Evolutionary conservation across 2,888 invertebrate species (phyloP).

Genomic region (Plebejus anna): DNA sequence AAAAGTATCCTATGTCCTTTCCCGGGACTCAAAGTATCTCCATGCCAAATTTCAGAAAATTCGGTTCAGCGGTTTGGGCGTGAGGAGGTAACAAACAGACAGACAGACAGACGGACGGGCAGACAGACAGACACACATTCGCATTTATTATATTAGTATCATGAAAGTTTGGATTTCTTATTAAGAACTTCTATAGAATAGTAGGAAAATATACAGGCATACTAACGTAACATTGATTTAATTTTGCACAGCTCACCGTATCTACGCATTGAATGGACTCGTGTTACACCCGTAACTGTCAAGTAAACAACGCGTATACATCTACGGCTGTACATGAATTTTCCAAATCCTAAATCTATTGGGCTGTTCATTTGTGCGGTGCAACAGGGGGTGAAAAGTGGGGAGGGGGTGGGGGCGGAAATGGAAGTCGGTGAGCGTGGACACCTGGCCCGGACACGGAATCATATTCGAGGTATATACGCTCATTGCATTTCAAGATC

Average conservation of each 20-base stretch:
- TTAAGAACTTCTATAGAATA: too few species aligned
- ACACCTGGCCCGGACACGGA: slow-evolving; percentile 43
- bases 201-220: too few species aligned
- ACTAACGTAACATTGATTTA: too few species aligned
- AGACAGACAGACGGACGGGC: too few species aligned
- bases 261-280: neutral
- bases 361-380: slow-evolving; percentile 17
- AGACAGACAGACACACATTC: too few species aligned
- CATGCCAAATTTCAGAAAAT: too few species aligned
- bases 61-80: too few species aligned
- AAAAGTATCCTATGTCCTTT: too few species aligned
- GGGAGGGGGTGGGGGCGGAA: slow-evolving; percentile 47
- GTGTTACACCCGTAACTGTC: neutral
- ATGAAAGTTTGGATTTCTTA: too few species aligned
- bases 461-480: slow-evolving; percentile 9
- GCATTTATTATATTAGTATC: too few species aligned
- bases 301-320: neutral
- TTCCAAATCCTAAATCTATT: slow-evolving; percentile 19
- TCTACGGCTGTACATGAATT: neutral
- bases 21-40: too few species aligned
- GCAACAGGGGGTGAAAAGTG: slow-evolving; percentile 37
- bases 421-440: slow-evolving; percentile 51
- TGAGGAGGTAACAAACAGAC: too few species aligned
- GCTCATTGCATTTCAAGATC: slow-evolving; percentile 4
- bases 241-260: neutral